Base-by-base conservation (phyloP, 2,888 invertebrate genomes). In the Pammene fasciana region DNA sequence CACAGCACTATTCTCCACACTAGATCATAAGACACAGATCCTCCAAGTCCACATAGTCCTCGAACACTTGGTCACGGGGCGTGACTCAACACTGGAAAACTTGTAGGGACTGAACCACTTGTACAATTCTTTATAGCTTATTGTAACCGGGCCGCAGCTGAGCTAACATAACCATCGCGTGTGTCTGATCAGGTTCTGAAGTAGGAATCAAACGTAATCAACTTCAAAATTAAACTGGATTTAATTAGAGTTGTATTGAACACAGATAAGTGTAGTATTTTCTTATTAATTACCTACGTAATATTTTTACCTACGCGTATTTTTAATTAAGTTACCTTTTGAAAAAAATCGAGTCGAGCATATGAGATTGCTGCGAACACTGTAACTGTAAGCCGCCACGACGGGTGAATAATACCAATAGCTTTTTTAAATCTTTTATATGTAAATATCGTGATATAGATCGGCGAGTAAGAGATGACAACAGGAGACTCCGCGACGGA, bases 141-240 rank as follows among this genome's bases (percentile, higher is more conserved):
- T 71, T 73, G 72, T 73, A 75, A 75, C 75, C 72, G 74, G 74
- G 68, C 55, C 72, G 74, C 88, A 87, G 78, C 87, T 88, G 88
- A 79, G 64, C 72, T 73, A 76, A 76, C 72, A 64, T 68, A 68
- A 75, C 65, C 36, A 45, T 65, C 65, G 61, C 71, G 59, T 70
- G 65, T 38, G 57, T 52, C 16, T 54, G 50, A 41, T 46, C 60
- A 50, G 48, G 61, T 52, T 50, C 50, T 10, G 18, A 62, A 62
- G 48, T 62, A 38, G 16, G 50, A 62, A 41, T 50, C 61, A 62
- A 50, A 36, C 50, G 34, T 62, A 43, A 43, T 66, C 36, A 48
- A 68, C 55, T 26, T 45, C 10, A 50, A 64, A 61, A 60, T 46
- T 34, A 60, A 62, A 62, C 26, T 13, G 43, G 43, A 46, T 52